Conservation (phyloP, 2,797 vertebrate species). For the Monodelphis domestica region DNA sequence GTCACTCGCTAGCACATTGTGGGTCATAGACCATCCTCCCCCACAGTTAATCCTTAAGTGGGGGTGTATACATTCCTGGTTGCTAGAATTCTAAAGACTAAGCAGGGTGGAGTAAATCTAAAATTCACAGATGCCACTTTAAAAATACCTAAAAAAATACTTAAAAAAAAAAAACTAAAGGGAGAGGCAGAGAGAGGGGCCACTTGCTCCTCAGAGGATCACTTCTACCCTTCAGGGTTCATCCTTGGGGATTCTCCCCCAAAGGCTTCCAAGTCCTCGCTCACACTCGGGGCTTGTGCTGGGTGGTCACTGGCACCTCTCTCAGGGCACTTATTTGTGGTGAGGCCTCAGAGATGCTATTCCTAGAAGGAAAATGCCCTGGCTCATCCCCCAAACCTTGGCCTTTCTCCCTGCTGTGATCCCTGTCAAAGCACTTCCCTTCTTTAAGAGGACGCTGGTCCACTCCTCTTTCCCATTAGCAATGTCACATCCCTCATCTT, state of each 20-base stretch:
- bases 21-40: too few species aligned
- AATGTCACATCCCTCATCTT: slow-evolving; percentile 43
- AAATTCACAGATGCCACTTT: too few species aligned
- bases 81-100: too few species aligned
- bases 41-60: too few species aligned
- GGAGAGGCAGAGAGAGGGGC: not conserved
- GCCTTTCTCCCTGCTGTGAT: slow-evolving; percentile 51
- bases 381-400: slow-evolving; percentile 4
- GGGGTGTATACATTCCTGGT: too few species aligned
- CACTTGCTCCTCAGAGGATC: slow-evolving; percentile 30
- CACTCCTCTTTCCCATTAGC: slow-evolving; percentile 32
- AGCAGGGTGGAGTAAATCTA: too few species aligned
- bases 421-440: slow-evolving; percentile 53
- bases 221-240: slow-evolving; percentile 34
- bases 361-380: slow-evolving; percentile 14
- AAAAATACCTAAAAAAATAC: too few species aligned
- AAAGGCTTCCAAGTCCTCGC: not conserved
- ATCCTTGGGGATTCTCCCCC: slow-evolving; percentile 17
- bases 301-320: not conserved
- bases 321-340: not conserved
- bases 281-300: not conserved
- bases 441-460: slow-evolving; percentile 44
- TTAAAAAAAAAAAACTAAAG: too few species aligned
- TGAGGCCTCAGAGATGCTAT: not conserved
- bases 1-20: too few species aligned